Evolutionary conservation across 2,888 invertebrate species (phyloP).

Genomic region (Seira ritae): DNA sequence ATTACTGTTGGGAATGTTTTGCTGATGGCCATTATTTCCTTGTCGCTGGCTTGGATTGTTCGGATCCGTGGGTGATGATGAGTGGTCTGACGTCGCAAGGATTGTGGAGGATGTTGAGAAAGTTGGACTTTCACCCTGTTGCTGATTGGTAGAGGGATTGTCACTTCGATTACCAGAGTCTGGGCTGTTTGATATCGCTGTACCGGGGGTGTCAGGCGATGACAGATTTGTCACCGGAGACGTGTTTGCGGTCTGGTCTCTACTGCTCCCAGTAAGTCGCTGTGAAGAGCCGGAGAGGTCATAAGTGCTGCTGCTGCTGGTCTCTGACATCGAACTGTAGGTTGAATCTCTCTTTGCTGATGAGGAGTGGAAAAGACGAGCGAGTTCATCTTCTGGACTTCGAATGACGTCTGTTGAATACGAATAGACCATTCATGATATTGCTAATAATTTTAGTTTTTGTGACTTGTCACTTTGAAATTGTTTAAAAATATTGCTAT

Average conservation of each 20-base stretch:
- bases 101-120: conserved; percentile 45
- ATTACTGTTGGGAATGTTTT: conserved; percentile 62
- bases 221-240: conserved; percentile 60
- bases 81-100: conserved; percentile 31
- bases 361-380: conserved; percentile 69
- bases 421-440: neutral
- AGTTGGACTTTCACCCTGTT: conserved; percentile 46
- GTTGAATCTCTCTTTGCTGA: conserved; percentile 71
- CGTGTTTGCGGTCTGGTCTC: conserved; percentile 39
- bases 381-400: conserved; percentile 72
- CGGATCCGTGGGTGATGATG: conserved; percentile 15
- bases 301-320: conserved; percentile 66
- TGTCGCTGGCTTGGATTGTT: conserved; percentile 30
- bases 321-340: conserved; percentile 73
- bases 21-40: conserved; percentile 30
- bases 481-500: too few relatives aligned
- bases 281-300: conserved; percentile 64
- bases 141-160: conserved; percentile 23
- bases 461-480: too few relatives aligned
- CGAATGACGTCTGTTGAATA: conserved; percentile 63
- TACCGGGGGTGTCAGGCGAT: conserved; percentile 68
- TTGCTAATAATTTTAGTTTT: neutral
- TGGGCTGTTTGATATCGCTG: conserved; percentile 32
- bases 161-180: conserved; percentile 20
- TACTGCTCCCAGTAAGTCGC: conserved; percentile 51